A percentile compares a stretch with the other conserved stretches of the same genome.
These are phyloP conservation scores for Nipponia nippon DNA, from an alignment of 2,113 vertebrate genomes.

Conservation along the genomic window DNA sequence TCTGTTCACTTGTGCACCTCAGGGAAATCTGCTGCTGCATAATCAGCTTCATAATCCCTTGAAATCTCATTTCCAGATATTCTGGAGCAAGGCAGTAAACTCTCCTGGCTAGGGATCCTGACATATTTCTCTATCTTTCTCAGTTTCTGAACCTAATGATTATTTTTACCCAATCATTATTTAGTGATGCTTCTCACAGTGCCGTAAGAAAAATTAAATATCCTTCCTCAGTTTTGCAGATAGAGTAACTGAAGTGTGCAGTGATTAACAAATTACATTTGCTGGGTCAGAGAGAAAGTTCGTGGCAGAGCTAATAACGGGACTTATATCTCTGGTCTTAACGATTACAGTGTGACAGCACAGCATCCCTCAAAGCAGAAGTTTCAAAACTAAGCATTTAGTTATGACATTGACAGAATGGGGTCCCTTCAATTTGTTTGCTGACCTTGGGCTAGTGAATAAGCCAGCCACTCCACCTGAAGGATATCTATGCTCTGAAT, in stretches of 20 bases:
- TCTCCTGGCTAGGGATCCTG: neutral
- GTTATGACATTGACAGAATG: neutral
- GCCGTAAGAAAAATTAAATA: neutral
- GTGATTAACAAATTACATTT: slow-evolving; percentile 33
- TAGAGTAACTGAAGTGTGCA: neutral
- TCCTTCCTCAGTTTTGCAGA: neutral
- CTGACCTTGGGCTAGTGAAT: neutral
- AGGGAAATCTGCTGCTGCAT: slow-evolving; percentile 1
- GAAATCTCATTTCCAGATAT: neutral
- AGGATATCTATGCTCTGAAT: neutral
- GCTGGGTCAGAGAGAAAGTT: slow-evolving; percentile 13
- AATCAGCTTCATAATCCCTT: neutral
- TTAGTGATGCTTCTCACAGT: neutral
- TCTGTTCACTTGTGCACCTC: neutral
- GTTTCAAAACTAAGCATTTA: neutral
- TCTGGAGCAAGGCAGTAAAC: neutral
- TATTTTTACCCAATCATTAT: neutral
- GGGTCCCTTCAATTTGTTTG: neutral
- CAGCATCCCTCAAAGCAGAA: neutral
- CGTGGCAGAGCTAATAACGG: neutral
- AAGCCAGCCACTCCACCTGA: neutral
- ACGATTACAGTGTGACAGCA: neutral
- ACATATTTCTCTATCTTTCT: neutral
- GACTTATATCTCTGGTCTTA: neutral
- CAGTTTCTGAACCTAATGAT: neutral